These are phyloP conservation scores for Vireo altiloquus DNA, from an alignment of 2,113 vertebrate species.

Conservation along the genomic window DNA sequence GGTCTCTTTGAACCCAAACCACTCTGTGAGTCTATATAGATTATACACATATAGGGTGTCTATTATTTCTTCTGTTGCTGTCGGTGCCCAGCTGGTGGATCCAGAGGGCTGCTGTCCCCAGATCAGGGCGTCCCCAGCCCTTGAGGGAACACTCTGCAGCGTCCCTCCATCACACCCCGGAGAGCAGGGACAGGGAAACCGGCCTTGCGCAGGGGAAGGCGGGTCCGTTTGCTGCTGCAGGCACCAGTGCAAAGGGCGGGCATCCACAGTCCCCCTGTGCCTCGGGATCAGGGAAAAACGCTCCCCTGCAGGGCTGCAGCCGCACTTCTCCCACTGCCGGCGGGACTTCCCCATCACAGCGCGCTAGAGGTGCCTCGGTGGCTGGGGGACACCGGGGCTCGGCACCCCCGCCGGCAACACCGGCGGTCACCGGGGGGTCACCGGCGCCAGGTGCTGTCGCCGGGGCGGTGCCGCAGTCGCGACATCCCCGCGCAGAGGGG, in stretches of 20 bases:
- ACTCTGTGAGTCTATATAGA: too few species aligned
- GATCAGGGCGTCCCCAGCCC: background rate
- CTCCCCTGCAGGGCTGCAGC: background rate
- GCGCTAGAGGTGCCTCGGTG: too few species aligned
- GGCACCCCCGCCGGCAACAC: background rate
- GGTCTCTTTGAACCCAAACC: background rate
- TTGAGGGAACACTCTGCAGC: background rate
- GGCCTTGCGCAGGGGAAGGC: background rate
- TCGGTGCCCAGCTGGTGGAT: background rate
- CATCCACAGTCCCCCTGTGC: background rate
- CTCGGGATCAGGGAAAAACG: background rate
- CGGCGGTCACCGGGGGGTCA: background rate
- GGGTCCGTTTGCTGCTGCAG: background rate
- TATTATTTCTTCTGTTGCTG: background rate
- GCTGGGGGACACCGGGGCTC: background rate
- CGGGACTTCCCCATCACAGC: rapidly evolving
- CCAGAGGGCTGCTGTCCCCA: background rate
- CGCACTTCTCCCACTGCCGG: background rate
- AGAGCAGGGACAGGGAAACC: background rate
- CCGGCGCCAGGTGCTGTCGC: background rate
- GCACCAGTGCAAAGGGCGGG: background rate
- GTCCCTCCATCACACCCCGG: background rate
- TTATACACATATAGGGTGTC: background rate
- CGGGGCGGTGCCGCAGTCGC: background rate
- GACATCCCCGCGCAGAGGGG: background rate